Conservation (phyloP, 2,113 vertebrate genomes). For the Microcebus ravelobensis region DNA sequence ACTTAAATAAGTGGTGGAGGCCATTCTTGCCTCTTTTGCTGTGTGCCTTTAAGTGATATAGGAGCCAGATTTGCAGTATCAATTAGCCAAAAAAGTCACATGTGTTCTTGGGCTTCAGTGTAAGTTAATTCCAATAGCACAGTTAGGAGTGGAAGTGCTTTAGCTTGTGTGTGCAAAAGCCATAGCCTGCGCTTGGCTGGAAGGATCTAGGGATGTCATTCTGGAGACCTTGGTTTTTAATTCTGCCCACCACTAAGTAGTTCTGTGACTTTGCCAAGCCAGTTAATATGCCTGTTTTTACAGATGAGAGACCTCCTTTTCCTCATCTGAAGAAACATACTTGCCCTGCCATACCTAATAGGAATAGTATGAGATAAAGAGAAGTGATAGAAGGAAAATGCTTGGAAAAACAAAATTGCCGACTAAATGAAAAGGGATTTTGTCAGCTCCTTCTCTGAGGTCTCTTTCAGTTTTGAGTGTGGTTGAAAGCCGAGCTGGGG, state of each 20-base stretch:
- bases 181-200: slow-evolving; percentile 5
- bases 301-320: slow-evolving; percentile 56
- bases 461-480: slow-evolving; percentile 54
- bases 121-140: slow-evolving; percentile 31
- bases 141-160: slow-evolving; percentile 51
- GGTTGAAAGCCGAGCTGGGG: slow-evolving; percentile 67
- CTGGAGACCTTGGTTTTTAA: slow-evolving; percentile 34
- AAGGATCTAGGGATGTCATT: slow-evolving; percentile 47
- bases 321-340: slow-evolving; percentile 25
- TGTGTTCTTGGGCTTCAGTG: slow-evolving; percentile 36
- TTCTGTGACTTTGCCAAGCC: slow-evolving; percentile 39
- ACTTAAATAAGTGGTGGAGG: slow-evolving; percentile 50
- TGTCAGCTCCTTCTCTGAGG: slow-evolving; percentile 42
- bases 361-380: slow-evolving; percentile 48
- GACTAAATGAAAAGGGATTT: slow-evolving; percentile 41
- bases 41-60: slow-evolving; percentile 40
- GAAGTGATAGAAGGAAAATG: slow-evolving; percentile 15
- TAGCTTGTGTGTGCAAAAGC: slow-evolving; percentile 25
- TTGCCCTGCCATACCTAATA: slow-evolving; percentile 30
- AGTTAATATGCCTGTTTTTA: slow-evolving; percentile 34
- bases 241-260: slow-evolving; percentile 31
- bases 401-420: slow-evolving; percentile 51
- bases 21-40: slow-evolving; percentile 31
- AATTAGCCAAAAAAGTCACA: slow-evolving; percentile 25
- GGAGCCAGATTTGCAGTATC: slow-evolving; percentile 14